Percentiles rank a stretch among this genome's conserved stretches.
These are phyloP conservation scores for Trogon surrucura DNA, from an alignment of 2,113 vertebrate species.

Conservation along the genomic window DNA sequence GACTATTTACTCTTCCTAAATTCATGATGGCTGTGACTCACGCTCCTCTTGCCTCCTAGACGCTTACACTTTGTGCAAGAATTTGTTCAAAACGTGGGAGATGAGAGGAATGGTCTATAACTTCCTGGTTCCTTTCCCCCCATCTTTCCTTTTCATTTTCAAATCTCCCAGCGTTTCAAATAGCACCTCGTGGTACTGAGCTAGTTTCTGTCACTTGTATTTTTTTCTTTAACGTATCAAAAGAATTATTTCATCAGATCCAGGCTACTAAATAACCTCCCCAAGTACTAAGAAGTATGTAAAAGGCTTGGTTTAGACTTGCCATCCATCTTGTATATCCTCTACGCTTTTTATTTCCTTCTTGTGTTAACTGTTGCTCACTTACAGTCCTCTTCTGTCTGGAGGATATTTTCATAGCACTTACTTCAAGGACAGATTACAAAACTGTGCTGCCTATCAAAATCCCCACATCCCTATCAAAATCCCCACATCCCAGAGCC, in stretches of 20 bases:
- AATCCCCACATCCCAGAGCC: accelerated
- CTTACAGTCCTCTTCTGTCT: not conserved
- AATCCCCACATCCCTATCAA: accelerated
- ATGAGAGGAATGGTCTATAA: not conserved
- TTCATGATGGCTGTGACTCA: not conserved
- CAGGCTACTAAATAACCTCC: not conserved
- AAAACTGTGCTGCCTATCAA: not conserved
- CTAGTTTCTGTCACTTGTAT: not conserved
- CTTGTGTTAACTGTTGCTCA: not conserved
- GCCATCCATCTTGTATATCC: accelerated
- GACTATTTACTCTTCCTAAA: not conserved
- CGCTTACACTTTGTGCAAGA: not conserved
- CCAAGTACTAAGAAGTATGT: not conserved
- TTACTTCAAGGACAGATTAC: not conserved
- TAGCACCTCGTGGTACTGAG: not conserved
- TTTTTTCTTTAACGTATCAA: not conserved
- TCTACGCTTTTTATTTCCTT: not conserved
- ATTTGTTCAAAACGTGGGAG: not conserved
- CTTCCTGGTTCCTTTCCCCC: not conserved
- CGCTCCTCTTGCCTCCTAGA: not conserved
- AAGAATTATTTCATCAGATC: not conserved
- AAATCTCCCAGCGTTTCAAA: not conserved
- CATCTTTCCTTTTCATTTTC: not conserved
- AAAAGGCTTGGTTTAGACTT: not conserved
- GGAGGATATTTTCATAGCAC: not conserved